Conservation (phyloP, 2,888 invertebrate genomes). For the Masnerella sp. region DNA sequence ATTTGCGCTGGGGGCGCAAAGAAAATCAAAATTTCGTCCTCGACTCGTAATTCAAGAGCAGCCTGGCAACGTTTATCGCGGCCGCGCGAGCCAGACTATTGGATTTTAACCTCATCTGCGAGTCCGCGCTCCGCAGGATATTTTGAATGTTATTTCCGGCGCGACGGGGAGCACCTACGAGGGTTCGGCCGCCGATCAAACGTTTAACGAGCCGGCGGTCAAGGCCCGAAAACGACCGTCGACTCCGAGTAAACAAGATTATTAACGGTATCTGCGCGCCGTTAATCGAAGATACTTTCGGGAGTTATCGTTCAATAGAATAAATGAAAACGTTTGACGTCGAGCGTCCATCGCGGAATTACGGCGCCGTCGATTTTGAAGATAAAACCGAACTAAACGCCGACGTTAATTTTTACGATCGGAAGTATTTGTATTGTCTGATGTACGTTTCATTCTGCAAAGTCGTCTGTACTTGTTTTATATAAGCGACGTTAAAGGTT, state of each 20-base stretch:
- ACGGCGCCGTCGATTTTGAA: neutral
- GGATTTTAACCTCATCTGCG: slow-evolving; percentile 74
- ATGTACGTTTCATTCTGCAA: no score
- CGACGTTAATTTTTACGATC: no score
- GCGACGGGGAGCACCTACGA: slow-evolving; percentile 51
- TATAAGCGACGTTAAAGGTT: slow-evolving; percentile 15
- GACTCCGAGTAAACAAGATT: slow-evolving; percentile 54
- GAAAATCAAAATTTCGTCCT: slow-evolving; percentile 73
- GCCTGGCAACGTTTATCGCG: slow-evolving; percentile 53
- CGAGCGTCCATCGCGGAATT: slow-evolving; percentile 2
- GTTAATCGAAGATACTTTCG: slow-evolving; percentile 47
- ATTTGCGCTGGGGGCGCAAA: slow-evolving; percentile 60
- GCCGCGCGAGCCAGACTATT: slow-evolving; percentile 70
- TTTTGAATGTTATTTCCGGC: slow-evolving; percentile 64
- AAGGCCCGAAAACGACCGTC: slow-evolving; percentile 58
- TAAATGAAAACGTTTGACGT: no score
- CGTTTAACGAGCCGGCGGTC: slow-evolving; percentile 54
- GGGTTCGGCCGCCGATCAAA: slow-evolving; percentile 53
- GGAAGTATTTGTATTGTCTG: no score
- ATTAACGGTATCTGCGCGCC: slow-evolving; percentile 53
- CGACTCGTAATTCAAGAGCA: slow-evolving; percentile 67
- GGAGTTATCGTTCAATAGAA: slow-evolving; percentile 36
- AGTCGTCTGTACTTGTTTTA: no score
- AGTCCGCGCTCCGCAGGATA: slow-evolving; percentile 54
- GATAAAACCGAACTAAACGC: no score